Base-by-base conservation (phyloP, 1,140 invertebrate genomes). In the Uloborus diversus region DNA sequence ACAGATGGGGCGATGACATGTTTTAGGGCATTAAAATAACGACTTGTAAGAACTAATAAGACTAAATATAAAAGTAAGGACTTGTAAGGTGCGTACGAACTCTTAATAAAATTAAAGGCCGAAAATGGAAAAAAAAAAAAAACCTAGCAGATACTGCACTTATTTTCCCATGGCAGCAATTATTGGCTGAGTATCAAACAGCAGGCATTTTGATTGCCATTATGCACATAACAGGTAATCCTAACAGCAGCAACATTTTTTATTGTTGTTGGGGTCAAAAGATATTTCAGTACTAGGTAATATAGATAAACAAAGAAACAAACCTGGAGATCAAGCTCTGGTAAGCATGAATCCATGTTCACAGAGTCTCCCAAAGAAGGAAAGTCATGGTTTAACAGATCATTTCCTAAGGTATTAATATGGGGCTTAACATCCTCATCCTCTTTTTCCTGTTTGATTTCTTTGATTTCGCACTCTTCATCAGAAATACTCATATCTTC, bases 241-340 rank as follows among this genome's bases (percentile, higher is more conserved):
- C n/a, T n/a, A n/a, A n/a, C n/a, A n/a, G n/a, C n/a, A n/a, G n/a
- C n/a, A n/a, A n/a, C n/a, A n/a, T n/a, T n/a, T n/a, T n/a, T n/a
- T n/a, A n/a, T n/a, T n/a, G n/a, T n/a, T n/a, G n/a, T n/a, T n/a
- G n/a, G n/a, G n/a, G n/a, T 17, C n/a, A 33, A 68, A 37, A n/a
- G 20, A 65, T 47, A 11, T 13, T 13, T 13, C 11, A n/a, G 11
- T 47, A 47, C 11, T n/a, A 17, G 2, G 9, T 42, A 42, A 59
- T 59, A 4, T 35, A 1, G 1, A 62, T 20, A 62, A 9, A 11
- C 20, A 53, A 56, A 13, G 11, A 23, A 30, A 56, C 28, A 42
- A 30, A 83, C 82, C 81, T 83, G 82, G 5, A 82, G 47, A 23
- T 81, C 82, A 7, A 83, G 25, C 32, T 82, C 82, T 35, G 69